Base-by-base conservation (phyloP, 2,113 vertebrate genomes). In the Peucedramus taeniatus region DNA sequence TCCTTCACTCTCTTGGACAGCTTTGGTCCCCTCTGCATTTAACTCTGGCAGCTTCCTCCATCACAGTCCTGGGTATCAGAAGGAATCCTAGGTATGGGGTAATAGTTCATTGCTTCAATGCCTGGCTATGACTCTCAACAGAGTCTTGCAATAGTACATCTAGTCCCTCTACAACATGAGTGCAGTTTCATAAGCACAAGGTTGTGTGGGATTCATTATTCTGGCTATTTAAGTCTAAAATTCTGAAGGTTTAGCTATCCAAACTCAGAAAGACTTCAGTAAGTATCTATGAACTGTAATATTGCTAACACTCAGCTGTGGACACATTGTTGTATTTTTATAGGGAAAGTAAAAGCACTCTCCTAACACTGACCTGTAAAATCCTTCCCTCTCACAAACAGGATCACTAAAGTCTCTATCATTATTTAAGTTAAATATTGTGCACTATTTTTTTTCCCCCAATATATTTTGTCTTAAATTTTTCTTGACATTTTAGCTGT, bases 371-470 rank as follows among this genome's bases (percentile, higher is more conserved):
- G 74, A 93, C 78, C 61, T 85, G 61, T 44, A 69, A 90, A 82
- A 56, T 64, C 47, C 44, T 53, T 47, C 24, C 14, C 8, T 11
- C 53, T 47, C 45, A 71, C 35, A 30, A 93, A 93, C 2, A 3
- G 50, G 15, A 85, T 49, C n/a, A 75, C 57, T 87, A 64, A 93
- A 83, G n/a, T 82, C 65, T 93, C 68, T 53, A 88, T 63, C 71
- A 93, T 86, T 86, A 72, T 45, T 90, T 72, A 94, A 74, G 50
- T 83, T 85, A 93, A 90, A 93, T 85, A 72, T 57, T 63, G 17
- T 66, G 28, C 37, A 71, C 23, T 22, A 8, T 31, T 23, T 23
- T 11, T 27, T 26, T 1, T 4, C 15, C 5, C 8, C 5, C 1
- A 0, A 49, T 61, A 8, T 86, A 77, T 49, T 85, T 83, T 80